A percentile compares a stretch with the other conserved stretches of the same genome.
Conservation (phyloP, 2,797 vertebrate genomes). For the Florisuga fusca region DNA sequence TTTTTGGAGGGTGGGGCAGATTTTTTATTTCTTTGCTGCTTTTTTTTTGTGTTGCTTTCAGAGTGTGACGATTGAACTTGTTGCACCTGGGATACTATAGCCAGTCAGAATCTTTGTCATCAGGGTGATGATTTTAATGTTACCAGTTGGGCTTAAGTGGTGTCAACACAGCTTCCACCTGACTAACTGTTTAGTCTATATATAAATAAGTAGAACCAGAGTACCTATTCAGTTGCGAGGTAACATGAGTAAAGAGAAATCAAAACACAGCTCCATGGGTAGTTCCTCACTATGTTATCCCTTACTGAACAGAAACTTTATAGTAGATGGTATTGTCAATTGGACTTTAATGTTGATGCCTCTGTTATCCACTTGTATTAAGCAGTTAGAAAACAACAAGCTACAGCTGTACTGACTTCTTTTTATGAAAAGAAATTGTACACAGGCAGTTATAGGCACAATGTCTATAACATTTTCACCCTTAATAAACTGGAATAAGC, state of each 20-base stretch:
- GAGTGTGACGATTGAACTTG: not conserved
- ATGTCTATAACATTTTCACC: not conserved
- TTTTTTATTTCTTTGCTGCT: not conserved
- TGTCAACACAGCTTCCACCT: not conserved
- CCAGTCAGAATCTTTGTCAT: not conserved
- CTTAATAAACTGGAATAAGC: not conserved
- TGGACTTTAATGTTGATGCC: not conserved
- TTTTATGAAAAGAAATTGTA: not conserved
- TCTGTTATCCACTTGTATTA: not conserved
- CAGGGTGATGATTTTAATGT: slow-evolving; percentile 8
- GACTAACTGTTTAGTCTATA: not conserved
- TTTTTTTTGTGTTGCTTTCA: not conserved
- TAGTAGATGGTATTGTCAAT: not conserved
- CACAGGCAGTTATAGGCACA: too few species aligned
- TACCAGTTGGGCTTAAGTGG: slow-evolving; percentile 15
- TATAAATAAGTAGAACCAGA: slow-evolving; percentile 4
- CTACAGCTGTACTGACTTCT: not conserved
- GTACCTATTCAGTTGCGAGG: not conserved
- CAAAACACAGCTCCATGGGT: not conserved
- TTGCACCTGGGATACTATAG: not conserved
- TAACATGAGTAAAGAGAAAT: not conserved
- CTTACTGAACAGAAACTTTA: not conserved
- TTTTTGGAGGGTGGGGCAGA: too few species aligned
- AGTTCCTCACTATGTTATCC: not conserved
- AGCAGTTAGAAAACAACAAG: not conserved